Conservation (phyloP, 2,888 invertebrate genomes). For the Drosophila lacicola region DNA sequence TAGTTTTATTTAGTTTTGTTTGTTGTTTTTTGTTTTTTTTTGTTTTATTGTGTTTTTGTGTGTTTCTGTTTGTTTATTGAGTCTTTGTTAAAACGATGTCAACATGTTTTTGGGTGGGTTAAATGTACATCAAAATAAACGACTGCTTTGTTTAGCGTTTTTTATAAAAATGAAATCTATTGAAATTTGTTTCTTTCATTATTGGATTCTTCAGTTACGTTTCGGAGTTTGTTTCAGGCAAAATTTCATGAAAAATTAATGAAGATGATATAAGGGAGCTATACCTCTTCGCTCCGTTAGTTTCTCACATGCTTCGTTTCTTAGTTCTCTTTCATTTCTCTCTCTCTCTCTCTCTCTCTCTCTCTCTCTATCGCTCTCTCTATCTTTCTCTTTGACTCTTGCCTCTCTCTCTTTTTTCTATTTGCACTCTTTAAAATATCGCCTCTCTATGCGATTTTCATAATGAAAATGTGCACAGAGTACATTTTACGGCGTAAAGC, state of each 20-base stretch:
- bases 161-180: background rate
- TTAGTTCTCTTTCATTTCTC: background rate
- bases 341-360: background rate
- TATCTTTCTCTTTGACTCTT: background rate
- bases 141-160: constrained; percentile 5
- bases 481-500: too few species aligned
- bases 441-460: constrained; percentile 10
- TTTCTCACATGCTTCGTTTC: background rate
- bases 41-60: constrained; percentile 5
- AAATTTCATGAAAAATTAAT: too few species aligned
- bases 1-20: background rate
- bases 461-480: background rate
- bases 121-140: background rate
- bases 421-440: background rate
- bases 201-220: too few species aligned
- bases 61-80: background rate
- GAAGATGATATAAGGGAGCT: too few species aligned
- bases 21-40: constrained; percentile 1
- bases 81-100: background rate
- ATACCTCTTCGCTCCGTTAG: background rate
- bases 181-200: too few species aligned
- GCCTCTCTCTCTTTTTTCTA: background rate
- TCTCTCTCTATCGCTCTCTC: background rate
- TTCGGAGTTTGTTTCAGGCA: too few species aligned
- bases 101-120: constrained; percentile 7